Conservation (phyloP, 2,797 vertebrate genomes). For the Manis pentadactyla region DNA sequence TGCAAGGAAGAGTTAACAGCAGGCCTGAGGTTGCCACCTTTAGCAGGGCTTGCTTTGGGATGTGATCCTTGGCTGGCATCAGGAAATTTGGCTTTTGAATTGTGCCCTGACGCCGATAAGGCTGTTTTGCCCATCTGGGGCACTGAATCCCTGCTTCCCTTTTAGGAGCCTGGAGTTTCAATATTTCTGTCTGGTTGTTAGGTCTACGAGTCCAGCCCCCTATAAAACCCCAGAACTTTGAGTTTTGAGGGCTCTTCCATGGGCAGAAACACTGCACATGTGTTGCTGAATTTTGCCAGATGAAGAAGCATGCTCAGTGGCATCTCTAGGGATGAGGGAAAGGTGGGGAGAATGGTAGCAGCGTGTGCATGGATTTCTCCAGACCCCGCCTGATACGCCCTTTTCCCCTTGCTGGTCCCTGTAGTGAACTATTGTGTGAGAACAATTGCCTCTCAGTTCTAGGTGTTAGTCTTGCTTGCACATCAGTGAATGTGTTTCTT, state of each 20-base stretch:
- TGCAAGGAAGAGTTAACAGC: neutral
- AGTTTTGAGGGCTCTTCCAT: neutral
- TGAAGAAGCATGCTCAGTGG: neutral
- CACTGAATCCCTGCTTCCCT: neutral
- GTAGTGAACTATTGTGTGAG: neutral
- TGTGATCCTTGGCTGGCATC: neutral
- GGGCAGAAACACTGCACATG: neutral
- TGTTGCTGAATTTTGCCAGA: neutral
- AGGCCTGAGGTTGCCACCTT: neutral
- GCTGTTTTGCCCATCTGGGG: neutral
- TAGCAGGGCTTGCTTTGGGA: neutral
- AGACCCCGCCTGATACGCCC: fast-evolving
- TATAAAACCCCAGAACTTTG: neutral
- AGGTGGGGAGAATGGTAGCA: neutral
- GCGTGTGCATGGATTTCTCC: neutral
- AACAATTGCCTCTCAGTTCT: neutral
- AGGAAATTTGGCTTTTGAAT: neutral
- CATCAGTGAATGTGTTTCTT: neutral
- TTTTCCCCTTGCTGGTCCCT: neutral
- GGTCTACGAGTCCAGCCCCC: neutral
- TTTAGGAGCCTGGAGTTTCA: neutral
- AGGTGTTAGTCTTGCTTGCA: neutral
- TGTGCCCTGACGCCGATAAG: neutral
- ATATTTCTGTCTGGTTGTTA: neutral
- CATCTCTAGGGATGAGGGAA: neutral